Percentiles rank a stretch among this genome's conserved stretches.
Evolutionary conservation across 2,888 invertebrate genomes (phyloP).

Genomic region (Neria commutata): DNA sequence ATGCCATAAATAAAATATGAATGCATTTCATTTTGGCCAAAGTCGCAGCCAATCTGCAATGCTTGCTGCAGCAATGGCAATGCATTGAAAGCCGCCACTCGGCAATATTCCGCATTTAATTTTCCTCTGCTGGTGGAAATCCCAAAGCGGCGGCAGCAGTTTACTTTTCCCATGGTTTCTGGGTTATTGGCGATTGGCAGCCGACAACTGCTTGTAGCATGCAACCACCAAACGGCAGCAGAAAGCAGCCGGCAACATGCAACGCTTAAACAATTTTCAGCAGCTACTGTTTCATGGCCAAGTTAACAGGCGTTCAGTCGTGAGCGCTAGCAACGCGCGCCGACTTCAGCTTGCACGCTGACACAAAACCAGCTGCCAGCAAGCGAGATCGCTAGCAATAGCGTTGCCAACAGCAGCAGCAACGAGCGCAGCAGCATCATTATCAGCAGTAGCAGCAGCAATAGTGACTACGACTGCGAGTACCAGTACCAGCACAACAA

Average conservation of each 20-base stretch:
- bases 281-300: constrained; percentile 50
- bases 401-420: neutral
- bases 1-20: constrained; percentile 53
- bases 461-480: no score
- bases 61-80: no score
- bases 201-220: neutral
- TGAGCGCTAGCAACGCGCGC: neutral
- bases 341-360: no score
- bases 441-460: neutral
- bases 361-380: neutral
- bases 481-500: neutral
- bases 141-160: neutral
- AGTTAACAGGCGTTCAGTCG: constrained; percentile 50
- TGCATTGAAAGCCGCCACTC: neutral
- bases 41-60: no score
- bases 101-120: neutral
- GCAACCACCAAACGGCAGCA: neutral
- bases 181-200: neutral
- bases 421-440: neutral
- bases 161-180: neutral
- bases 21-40: constrained; percentile 54
- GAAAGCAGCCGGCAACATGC: constrained; percentile 8
- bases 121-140: neutral
- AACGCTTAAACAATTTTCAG: constrained; percentile 20
- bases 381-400: no score